Evolutionary conservation across 2,113 vertebrate genomes (phyloP).

Genomic region (crab-eating macaque (Macaca fascicularis)): DNA sequence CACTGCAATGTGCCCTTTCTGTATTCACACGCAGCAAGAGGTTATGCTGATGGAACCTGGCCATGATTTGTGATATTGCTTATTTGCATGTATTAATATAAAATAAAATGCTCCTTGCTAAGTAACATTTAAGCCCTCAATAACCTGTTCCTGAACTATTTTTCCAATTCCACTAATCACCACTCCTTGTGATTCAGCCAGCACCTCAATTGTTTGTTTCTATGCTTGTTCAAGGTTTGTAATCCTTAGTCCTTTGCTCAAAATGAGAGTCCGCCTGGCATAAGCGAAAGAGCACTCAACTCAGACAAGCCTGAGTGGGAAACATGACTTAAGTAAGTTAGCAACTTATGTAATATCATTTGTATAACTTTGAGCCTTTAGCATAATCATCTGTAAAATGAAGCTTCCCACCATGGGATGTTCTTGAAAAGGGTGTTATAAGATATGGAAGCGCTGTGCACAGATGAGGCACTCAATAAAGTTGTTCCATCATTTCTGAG

Average conservation of each 20-base stretch:
- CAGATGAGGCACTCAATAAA: background rate
- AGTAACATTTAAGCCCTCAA: background rate
- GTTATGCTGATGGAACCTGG: background rate
- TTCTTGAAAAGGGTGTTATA: background rate
- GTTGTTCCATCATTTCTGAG: background rate
- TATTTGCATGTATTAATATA: background rate
- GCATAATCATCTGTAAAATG: slow-evolving; percentile 26
- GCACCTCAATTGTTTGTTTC: background rate
- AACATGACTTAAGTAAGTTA: slow-evolving; percentile 7
- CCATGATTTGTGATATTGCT: background rate
- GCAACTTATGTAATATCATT: background rate
- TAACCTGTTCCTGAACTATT: background rate
- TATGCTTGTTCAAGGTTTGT: background rate
- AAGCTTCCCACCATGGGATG: background rate
- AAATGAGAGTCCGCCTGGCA: background rate
- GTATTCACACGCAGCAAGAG: background rate
- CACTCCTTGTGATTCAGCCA: background rate
- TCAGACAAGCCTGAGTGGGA: background rate
- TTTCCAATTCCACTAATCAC: background rate
- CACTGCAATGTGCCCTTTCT: background rate
- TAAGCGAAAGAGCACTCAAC: background rate
- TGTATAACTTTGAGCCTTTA: slow-evolving; percentile 15
- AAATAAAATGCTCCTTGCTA: background rate
- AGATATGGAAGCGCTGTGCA: background rate
- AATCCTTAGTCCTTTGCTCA: background rate